phyloP scores from a whole-genome alignment of 2,113 vertebrate species.

The Prinia subflava region DNA sequence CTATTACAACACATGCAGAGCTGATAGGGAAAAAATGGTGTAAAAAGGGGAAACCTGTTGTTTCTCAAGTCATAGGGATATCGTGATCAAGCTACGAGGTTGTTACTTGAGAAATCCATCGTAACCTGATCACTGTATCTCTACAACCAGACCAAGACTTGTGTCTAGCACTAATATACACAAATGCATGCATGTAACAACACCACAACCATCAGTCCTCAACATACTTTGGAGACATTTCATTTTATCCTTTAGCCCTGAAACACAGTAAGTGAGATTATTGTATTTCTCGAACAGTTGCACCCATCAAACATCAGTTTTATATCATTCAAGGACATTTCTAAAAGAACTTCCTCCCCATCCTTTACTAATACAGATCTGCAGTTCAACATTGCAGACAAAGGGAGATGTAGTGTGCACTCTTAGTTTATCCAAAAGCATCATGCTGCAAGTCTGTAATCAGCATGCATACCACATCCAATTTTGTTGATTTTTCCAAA shows the following conservation, averaged over 20 bases:
- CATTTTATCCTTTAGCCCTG: slow-evolving; percentile 80
- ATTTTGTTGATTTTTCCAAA: not conserved
- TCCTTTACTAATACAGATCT: not conserved
- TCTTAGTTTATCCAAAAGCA: not conserved
- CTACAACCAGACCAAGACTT: slow-evolving; percentile 60
- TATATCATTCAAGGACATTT: not conserved
- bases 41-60: not conserved
- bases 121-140: slow-evolving; percentile 74
- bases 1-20: not conserved
- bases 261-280: slow-evolving; percentile 61
- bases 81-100: slow-evolving; percentile 68
- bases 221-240: slow-evolving; percentile 78
- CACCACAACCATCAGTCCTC: slow-evolving; percentile 9
- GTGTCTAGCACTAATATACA: slow-evolving; percentile 26
- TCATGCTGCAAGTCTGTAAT: not conserved
- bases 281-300: not conserved
- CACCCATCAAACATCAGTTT: not conserved
- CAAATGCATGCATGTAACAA: slow-evolving; percentile 43
- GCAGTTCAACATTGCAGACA: not conserved
- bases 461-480: not conserved
- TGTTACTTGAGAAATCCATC: slow-evolving; percentile 61
- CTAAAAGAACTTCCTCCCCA: not conserved
- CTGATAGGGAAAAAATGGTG: not conserved
- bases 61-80: slow-evolving; percentile 64
- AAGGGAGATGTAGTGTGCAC: not conserved